A percentile compares a stretch with the other conserved stretches of the same genome.
Evolutionary conservation across 2,113 vertebrate genomes (phyloP).

Genomic region (Nibea albiflora): DNA sequence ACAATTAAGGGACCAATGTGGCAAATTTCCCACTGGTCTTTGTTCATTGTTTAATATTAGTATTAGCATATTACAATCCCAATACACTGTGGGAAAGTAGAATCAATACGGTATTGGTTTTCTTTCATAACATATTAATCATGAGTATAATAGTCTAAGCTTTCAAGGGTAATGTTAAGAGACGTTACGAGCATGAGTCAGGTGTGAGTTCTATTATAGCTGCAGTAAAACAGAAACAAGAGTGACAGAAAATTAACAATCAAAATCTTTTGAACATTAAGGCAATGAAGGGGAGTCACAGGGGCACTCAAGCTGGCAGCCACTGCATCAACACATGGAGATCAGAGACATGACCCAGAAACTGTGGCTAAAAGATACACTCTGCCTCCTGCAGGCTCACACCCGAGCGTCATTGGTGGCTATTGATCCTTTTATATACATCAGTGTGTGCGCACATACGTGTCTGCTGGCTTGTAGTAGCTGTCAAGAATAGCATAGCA

Average conservation of each 20-base stretch:
- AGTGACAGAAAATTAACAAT: neutral
- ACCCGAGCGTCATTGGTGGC: conserved; percentile 15
- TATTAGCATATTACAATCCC: neutral
- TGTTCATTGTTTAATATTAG: neutral
- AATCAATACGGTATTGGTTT: conserved; percentile 18
- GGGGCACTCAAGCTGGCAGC: conserved; percentile 4
- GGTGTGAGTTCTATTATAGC: neutral
- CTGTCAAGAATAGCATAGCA: conserved; percentile 1
- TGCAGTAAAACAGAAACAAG: neutral
- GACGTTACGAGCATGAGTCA: too few relatives aligned
- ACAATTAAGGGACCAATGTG: neutral
- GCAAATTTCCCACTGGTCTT: neutral
- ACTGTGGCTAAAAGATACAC: conserved; percentile 45
- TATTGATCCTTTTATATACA: conserved; percentile 40
- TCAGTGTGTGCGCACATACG: neutral
- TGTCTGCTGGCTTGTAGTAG: neutral
- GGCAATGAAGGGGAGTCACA: conserved; percentile 11
- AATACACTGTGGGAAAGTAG: neutral
- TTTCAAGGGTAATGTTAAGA: neutral
- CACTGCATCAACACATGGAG: conserved; percentile 11
- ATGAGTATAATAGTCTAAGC: neutral
- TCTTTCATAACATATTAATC: conserved; percentile 11
- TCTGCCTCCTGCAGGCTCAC: conserved; percentile 26
- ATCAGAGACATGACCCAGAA: conserved; percentile 44
- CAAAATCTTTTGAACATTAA: conserved; percentile 32